Conservation (phyloP, 2,888 invertebrate genomes). For the Heliconius hortense region DNA sequence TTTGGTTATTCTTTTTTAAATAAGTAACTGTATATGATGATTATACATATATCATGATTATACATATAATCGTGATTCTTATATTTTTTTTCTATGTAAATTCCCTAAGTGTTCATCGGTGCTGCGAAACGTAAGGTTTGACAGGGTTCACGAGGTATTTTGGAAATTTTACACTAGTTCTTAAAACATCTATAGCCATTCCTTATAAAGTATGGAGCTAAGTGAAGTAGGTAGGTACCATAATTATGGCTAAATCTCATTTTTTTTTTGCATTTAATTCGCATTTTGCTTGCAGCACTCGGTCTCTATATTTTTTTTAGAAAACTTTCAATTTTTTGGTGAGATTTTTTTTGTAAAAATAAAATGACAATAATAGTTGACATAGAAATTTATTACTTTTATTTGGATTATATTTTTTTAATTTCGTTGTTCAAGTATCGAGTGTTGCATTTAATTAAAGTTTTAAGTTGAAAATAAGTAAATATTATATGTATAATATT, state of each 20-base stretch:
- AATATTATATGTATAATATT: neutral
- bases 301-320: neutral
- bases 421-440: neutral
- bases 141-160: conserved; percentile 61
- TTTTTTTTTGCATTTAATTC: conserved; percentile 6
- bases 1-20: neutral
- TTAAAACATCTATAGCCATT: conserved; percentile 59
- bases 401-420: conserved; percentile 1
- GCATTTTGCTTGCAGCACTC: conserved; percentile 2
- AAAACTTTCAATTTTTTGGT: neutral
- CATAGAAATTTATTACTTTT: neutral
- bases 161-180: conserved; percentile 46
- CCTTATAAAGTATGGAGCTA: conserved; percentile 60
- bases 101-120: conserved; percentile 69
- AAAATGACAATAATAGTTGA: neutral
- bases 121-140: conserved; percentile 66
- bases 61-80: neutral
- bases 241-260: conserved; percentile 4
- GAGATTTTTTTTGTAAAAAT: neutral
- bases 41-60: too few species aligned
- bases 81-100: conserved; percentile 38
- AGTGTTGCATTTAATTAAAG: conserved; percentile 17
- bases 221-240: neutral
- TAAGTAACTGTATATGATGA: neutral
- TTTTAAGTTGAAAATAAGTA: conserved; percentile 23